Base-by-base conservation (phyloP, 2,797 vertebrate species). In the Amniataba percoides region DNA sequence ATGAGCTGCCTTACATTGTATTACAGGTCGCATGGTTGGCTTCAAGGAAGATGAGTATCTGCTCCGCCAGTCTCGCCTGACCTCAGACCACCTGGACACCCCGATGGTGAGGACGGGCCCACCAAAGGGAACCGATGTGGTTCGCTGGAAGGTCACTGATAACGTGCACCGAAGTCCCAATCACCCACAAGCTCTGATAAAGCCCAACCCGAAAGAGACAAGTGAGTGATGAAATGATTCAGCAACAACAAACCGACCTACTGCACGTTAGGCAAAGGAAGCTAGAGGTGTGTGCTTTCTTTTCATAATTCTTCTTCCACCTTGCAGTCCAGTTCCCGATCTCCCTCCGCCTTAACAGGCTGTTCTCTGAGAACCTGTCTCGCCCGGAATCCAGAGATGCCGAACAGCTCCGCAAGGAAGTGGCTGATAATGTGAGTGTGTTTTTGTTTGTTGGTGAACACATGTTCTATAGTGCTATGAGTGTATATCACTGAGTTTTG, bases 31-130 rank as follows among this genome's bases (percentile, higher is more conserved):
- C 74, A 96, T 92, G 43, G 96, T 99, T 42, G 97, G 98, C 84
- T 99, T 99, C 86, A 98, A 97, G 91, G 97, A 99, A 82, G 97
- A 99, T 2, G 97, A 99, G 74, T 98, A 99, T 90, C 92, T 98
- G 95, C 90, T 99, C 0, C 96, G 96, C 3, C 97, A 99, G 82
- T 97, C 97, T 69, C 93, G 96, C 75, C 96, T 99, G 91, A 95
- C 96, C 73, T 96, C 97, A 0, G 97, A 98, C 87, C 96, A 98
- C 77, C 92, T 98, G 92, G 97, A 99, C 91, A 99, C 97, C 0
- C 98, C 97, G 0, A 93, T 99, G 95, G 93, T 97, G 65, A 93
- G 98, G 83, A 96, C 92, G 0, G 97, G 98, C 8, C 97, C 96
- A 14, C 96, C 94, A 51, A 98, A 99, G 87, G 96, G 96, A 3